A percentile compares a stretch with the other conserved stretches of the same genome.
Evolutionary conservation across 2,797 vertebrate species (phyloP).

Genomic region (Nannoperca obscura): DNA sequence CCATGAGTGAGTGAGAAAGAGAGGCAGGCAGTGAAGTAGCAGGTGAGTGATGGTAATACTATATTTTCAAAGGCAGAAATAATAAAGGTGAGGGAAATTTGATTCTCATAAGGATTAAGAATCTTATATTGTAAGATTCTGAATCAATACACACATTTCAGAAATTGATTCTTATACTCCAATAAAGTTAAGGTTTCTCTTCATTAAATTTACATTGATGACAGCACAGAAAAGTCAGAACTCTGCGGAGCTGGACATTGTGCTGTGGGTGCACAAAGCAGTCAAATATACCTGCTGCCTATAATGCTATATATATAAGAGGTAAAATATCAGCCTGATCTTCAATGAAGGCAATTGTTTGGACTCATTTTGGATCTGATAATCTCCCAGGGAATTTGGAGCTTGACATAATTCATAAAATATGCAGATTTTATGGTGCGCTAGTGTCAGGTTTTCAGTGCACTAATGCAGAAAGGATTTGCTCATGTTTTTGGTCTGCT

Average conservation of each 20-base stretch:
- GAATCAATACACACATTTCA: slow-evolving; percentile 16
- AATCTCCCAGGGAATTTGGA: slow-evolving; percentile 21
- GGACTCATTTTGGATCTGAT: slow-evolving; percentile 38
- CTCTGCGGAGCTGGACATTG: neutral
- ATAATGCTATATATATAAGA: slow-evolving; percentile 19
- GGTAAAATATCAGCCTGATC: slow-evolving; percentile 38
- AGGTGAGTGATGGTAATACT: slow-evolving; percentile 19
- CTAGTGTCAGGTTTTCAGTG: slow-evolving; percentile 21
- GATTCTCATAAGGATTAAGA: slow-evolving; percentile 18
- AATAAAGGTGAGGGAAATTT: slow-evolving; percentile 1
- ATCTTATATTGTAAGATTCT: slow-evolving; percentile 21
- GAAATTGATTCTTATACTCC: neutral
- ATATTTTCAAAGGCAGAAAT: slow-evolving; percentile 25
- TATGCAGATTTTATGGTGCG: slow-evolving; percentile 11
- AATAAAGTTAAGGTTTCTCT: slow-evolving; percentile 8
- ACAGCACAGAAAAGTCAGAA: slow-evolving; percentile 6
- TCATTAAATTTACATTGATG: slow-evolving; percentile 20
- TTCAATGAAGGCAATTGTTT: slow-evolving; percentile 27
- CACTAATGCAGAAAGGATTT: slow-evolving; percentile 1
- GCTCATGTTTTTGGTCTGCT: neutral
- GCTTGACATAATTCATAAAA: slow-evolving; percentile 33
- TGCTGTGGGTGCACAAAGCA: slow-evolving; percentile 1
- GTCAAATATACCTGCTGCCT: slow-evolving; percentile 9
- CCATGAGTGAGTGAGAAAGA: neutral
- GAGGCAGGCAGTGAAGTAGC: slow-evolving; percentile 3